These are phyloP conservation scores for Eurypyga helias DNA, from an alignment of 2,113 vertebrate species.

Conservation along the genomic window DNA sequence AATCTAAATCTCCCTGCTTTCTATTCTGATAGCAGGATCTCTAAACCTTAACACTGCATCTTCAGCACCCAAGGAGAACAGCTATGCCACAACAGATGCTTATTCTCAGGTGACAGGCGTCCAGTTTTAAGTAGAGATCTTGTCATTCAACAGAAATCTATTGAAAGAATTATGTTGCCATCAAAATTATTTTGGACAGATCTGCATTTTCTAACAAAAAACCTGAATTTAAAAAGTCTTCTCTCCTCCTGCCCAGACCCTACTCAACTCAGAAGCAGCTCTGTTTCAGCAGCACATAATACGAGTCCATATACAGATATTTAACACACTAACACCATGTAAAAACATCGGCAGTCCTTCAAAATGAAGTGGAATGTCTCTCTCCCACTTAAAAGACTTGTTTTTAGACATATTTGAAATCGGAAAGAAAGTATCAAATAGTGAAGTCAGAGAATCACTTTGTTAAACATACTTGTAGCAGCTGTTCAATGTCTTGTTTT, in stretches of 20 bases:
- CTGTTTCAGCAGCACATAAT: background rate
- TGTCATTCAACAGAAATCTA: background rate
- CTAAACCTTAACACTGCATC: background rate
- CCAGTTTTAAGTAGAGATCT: background rate
- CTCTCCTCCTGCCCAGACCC: background rate
- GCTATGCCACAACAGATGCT: background rate
- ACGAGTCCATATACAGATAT: background rate
- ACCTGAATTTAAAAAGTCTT: background rate
- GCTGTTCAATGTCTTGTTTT: constrained; percentile 97
- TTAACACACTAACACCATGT: background rate
- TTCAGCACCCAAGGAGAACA: background rate
- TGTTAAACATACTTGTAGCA: constrained; percentile 85
- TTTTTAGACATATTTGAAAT: background rate
- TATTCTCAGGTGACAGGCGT: background rate
- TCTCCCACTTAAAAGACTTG: background rate
- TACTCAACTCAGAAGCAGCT: background rate
- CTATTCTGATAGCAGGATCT: background rate
- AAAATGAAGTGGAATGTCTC: background rate
- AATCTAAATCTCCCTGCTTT: too few species aligned
- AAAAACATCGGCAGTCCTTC: background rate
- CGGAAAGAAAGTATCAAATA: background rate
- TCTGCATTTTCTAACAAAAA: background rate
- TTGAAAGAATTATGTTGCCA: background rate
- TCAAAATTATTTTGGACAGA: background rate
- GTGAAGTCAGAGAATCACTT: background rate